Percentiles rank a stretch among this genome's conserved stretches.
Conservation (phyloP, 2,113 vertebrate genomes). For the Paradoxurus hermaphroditus region DNA sequence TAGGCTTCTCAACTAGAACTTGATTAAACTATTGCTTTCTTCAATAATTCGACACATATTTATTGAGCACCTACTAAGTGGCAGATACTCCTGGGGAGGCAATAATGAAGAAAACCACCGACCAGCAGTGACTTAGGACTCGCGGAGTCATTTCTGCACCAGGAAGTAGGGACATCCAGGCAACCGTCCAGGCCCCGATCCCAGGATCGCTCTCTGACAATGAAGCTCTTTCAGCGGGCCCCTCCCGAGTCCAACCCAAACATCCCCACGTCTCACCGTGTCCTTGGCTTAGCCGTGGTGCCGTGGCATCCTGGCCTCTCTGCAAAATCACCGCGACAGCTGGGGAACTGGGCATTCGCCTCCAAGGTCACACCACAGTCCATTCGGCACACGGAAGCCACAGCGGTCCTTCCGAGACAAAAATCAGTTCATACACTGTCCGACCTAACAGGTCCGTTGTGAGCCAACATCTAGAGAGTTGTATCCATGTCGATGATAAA, state of each 20-base stretch:
- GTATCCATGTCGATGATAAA: neutral
- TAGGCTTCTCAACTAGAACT: neutral
- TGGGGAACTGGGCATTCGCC: neutral
- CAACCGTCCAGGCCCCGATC: neutral
- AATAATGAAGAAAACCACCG: slow-evolving; percentile 17
- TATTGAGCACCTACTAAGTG: neutral
- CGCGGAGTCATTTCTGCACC: neutral
- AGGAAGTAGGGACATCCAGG: neutral
- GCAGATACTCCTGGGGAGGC: neutral
- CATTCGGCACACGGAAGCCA: neutral
- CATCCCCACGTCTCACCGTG: neutral
- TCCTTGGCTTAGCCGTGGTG: neutral
- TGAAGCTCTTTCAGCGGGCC: neutral
- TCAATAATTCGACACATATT: neutral
- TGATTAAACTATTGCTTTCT: neutral
- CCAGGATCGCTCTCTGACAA: neutral
- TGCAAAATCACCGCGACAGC: neutral
- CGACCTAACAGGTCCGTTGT: neutral
- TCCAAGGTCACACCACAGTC: neutral
- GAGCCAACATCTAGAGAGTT: neutral
- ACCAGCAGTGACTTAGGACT: neutral
- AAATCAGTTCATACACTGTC: neutral
- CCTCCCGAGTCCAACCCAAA: neutral
- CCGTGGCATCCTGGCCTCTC: neutral
- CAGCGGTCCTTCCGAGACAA: neutral